These are phyloP conservation scores for Portevinia maculata DNA, from an alignment of 2,888 invertebrate genomes.

Conservation along the genomic window DNA sequence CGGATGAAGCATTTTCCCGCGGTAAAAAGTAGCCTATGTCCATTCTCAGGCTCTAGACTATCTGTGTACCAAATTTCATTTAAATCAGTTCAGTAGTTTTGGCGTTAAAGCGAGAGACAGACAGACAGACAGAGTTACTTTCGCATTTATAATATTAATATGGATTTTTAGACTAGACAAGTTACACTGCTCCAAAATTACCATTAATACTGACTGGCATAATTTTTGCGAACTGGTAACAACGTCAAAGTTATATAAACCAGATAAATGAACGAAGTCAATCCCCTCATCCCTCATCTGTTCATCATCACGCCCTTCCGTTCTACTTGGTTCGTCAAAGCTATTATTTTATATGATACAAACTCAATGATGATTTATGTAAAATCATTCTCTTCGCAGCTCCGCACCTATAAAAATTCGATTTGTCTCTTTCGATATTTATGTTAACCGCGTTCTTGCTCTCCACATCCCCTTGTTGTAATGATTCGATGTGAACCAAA, in stretches of 20 bases:
- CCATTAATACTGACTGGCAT: conserved; percentile 3
- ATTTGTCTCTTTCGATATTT: conserved; percentile 37
- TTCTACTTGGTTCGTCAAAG: conserved; percentile 5
- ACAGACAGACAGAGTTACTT: no score
- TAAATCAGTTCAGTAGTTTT: no score
- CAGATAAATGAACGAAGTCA: conserved; percentile 18
- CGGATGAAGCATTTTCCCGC: no score
- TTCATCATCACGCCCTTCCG: not conserved
- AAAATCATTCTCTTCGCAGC: conserved; percentile 53
- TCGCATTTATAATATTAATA: no score
- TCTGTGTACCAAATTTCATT: no score
- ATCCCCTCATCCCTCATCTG: not conserved
- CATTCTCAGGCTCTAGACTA: no score
- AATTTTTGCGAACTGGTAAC: conserved; percentile 38
- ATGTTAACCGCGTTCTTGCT: conserved; percentile 20
- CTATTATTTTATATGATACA: conserved; percentile 19
- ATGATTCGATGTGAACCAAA: conserved; percentile 26
- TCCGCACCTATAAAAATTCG: conserved; percentile 48
- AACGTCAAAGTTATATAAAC: conserved; percentile 15
- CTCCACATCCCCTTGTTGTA: not conserved
- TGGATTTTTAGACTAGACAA: no score
- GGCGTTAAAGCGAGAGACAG: no score
- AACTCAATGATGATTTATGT: no score
- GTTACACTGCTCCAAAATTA: not conserved
- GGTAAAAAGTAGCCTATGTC: no score